Evolutionary conservation across 2,888 invertebrate genomes (phyloP).

Genomic region (Heliconius ethilla): DNA sequence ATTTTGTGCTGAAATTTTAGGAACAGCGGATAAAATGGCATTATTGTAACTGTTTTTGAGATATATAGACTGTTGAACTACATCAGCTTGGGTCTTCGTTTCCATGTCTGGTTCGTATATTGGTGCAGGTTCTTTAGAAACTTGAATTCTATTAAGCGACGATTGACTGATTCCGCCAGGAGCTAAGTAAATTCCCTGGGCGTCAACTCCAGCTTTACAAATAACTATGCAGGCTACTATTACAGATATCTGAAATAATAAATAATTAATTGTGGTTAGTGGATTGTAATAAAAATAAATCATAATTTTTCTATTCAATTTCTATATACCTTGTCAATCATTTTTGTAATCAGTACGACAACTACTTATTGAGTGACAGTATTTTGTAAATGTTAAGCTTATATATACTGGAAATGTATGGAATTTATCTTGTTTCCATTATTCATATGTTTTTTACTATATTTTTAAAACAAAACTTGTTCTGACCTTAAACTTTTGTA

Average conservation of each 20-base stretch:
- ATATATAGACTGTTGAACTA: not conserved
- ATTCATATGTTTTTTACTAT: slow-evolving; percentile 45
- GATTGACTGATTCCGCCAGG: slow-evolving; percentile 31
- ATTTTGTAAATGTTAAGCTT: slow-evolving; percentile 51
- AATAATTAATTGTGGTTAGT: not conserved
- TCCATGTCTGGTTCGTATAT: slow-evolving; percentile 35
- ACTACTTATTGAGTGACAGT: slow-evolving; percentile 55
- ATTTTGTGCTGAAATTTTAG: not conserved
- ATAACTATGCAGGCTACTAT: slow-evolving; percentile 50
- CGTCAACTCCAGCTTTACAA: slow-evolving; percentile 49
- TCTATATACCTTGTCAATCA: slow-evolving; percentile 54
- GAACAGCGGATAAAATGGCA: not conserved
- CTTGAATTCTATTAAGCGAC: slow-evolving; percentile 12
- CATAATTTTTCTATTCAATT: not conserved
- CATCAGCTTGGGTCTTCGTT: not conserved
- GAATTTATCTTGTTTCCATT: slow-evolving; percentile 47
- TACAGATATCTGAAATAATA: slow-evolving; percentile 53
- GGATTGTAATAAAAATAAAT: not conserved
- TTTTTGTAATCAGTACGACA: slow-evolving; percentile 47
- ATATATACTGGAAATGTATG: slow-evolving; percentile 55
- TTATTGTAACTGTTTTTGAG: not conserved
- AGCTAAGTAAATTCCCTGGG: slow-evolving; percentile 48
- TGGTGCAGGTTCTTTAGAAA: slow-evolving; percentile 37
- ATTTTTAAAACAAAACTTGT: slow-evolving; percentile 53
- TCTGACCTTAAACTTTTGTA: slow-evolving; percentile 59